These are phyloP conservation scores for Amiota minor DNA, from an alignment of 2,888 invertebrate genomes.

Conservation along the genomic window DNA sequence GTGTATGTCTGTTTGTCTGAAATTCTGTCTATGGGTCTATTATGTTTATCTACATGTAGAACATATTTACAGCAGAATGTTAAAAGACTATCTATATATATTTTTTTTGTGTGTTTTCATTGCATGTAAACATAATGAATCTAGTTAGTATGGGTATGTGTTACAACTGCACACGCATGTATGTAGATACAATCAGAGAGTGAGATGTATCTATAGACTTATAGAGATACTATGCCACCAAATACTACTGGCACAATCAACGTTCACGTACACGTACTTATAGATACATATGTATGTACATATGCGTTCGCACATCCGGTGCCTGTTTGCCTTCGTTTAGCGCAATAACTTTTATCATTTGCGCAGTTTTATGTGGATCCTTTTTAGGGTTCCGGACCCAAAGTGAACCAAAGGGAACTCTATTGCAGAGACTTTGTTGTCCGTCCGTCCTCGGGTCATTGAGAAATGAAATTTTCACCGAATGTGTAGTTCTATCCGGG, in stretches of 20 bases:
- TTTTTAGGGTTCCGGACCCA: no score
- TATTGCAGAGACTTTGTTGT: no score
- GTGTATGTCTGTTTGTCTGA: no score
- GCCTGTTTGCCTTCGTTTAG: constrained; percentile 33
- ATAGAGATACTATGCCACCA: neutral
- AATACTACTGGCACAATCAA: no score
- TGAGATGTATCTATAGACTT: neutral
- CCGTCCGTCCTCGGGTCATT: no score
- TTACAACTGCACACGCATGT: constrained; percentile 36
- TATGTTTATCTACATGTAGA: neutral
- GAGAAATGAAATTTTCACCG: no score
- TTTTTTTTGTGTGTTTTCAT: neutral
- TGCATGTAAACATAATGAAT: constrained; percentile 41
- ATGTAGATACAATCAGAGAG: neutral
- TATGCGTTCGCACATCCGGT: neutral
- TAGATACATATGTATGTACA: constrained; percentile 3
- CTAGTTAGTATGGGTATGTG: constrained; percentile 52
- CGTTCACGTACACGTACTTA: neutral
- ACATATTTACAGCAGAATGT: no score
- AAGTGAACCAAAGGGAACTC: no score
- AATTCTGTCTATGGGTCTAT: neutral
- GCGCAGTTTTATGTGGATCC: constrained; percentile 19
- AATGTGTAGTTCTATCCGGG: no score
- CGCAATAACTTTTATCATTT: constrained; percentile 48
- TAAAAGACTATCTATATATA: neutral